These are phyloP conservation scores for Sitophilus oryzae DNA, from an alignment of 1,140 invertebrate genomes.

Conservation along the genomic window DNA sequence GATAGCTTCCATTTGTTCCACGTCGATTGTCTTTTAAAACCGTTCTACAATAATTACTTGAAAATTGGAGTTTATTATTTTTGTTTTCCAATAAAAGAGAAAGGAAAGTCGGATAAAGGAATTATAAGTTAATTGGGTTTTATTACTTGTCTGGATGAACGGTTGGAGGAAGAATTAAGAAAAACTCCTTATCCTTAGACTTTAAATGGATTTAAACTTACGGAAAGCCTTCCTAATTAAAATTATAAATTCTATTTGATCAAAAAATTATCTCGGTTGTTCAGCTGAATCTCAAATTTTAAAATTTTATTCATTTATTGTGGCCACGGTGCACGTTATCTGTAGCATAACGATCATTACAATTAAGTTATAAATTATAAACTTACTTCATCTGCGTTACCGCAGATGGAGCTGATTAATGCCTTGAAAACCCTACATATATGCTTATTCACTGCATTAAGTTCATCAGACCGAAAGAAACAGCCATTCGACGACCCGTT, in stretches of 20 bases:
- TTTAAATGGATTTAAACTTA: slow-evolving; percentile 11
- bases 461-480: too few species aligned
- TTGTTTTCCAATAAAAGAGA: slow-evolving; percentile 26
- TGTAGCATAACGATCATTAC: too few species aligned
- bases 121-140: slow-evolving; percentile 27
- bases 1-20: slow-evolving; percentile 19
- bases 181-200: slow-evolving; percentile 17
- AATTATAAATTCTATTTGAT: slow-evolving; percentile 10
- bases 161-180: slow-evolving; percentile 20
- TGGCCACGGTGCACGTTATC: too few species aligned
- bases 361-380: too few species aligned
- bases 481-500: too few species aligned
- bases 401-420: too few species aligned
- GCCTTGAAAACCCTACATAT: too few species aligned
- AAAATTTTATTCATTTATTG: too few species aligned
- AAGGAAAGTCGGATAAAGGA: slow-evolving; percentile 25
- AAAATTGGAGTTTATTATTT: slow-evolving; percentile 27
- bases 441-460: too few species aligned
- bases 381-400: too few species aligned
- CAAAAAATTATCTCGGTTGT: not conserved
- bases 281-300: not conserved
- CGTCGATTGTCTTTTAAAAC: slow-evolving; percentile 21
- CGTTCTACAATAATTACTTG: slow-evolving; percentile 24
- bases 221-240: slow-evolving; percentile 10
- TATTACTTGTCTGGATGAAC: slow-evolving; percentile 25